Evolutionary conservation across 2,113 vertebrate species (phyloP), one percentile per base, ranked within the genome.

Genomic region (Rhabdomys dilectus): DNA sequence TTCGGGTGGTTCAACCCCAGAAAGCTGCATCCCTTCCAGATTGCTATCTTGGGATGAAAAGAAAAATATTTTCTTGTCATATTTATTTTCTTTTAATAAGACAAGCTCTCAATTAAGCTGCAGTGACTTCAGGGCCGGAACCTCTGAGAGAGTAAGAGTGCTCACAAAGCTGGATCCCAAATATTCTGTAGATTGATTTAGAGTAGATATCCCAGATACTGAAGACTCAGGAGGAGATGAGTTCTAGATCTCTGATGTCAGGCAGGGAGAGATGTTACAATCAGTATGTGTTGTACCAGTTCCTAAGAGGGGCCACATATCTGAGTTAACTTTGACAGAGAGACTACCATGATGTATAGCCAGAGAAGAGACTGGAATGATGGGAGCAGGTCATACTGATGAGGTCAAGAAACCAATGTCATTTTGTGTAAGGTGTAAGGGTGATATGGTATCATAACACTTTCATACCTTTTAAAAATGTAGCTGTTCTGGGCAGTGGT

Each of bases 141-240:
- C 12, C 7, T 16, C 4, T 3, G n/a, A 0, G 7, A 45, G 24
- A 12, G 17, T 0, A 1, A 89, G 78, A 42, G 7, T 1, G 6
- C n/a, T 45, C 51, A 24, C 45, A 24, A 4, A 4, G 51, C 48
- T 24, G 5, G 24, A 24, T 21, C 58, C 12, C 5, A 66, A 56
- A 72, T 2, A 3, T 1, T 70, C 60, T 45, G 24, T 45, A 75
- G 89, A 2, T 4, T 24, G 51, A 62, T 4, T 45, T 51, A 64
- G 3, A 34, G 7, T 6, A 5, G 16, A 15, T 1, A 21, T 16
- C 13, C 12, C 17, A 60, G 17, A 19, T 11, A 60, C 77, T 11
- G 26, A 56, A 73, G 22, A 39, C 17, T 13, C 26, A 80, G 53
- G 51, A 21, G 4, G 0, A 45, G 68, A 10, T 5, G 9, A 6